Percentiles rank a stretch among this genome's conserved stretches.
phyloP scores from a whole-genome alignment of 2,888 invertebrate species.

The Campopleginae sp. region DNA sequence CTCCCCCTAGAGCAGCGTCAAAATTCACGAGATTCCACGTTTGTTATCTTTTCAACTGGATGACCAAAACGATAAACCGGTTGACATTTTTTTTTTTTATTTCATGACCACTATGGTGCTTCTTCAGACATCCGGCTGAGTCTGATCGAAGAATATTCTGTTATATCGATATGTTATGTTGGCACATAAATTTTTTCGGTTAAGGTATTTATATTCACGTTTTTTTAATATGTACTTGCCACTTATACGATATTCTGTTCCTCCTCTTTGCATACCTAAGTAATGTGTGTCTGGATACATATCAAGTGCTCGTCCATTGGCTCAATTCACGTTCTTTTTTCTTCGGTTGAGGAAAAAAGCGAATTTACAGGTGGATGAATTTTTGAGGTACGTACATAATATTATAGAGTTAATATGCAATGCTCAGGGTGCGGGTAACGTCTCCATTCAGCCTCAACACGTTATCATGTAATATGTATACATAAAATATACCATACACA shows the following conservation, averaged over 20 bases:
- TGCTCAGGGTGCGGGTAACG: not conserved
- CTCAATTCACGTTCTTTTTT: slow-evolving; percentile 29
- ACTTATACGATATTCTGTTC: not conserved
- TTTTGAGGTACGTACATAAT: slow-evolving; percentile 26
- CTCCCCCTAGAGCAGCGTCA: not conserved
- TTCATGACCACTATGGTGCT: slow-evolving; percentile 4
- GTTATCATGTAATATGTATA: slow-evolving; percentile 33
- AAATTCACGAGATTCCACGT: slow-evolving; percentile 2
- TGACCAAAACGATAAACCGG: slow-evolving; percentile 51
- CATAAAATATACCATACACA: not conserved
- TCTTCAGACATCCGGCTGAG: slow-evolving; percentile 47
- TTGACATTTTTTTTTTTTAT: slow-evolving; percentile 32
- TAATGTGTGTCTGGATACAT: too few relatives aligned
- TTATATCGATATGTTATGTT: slow-evolving; percentile 2
- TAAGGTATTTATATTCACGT: slow-evolving; percentile 1
- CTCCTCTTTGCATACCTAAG: not conserved
- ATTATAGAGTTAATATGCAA: slow-evolving; percentile 2
- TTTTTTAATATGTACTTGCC: slow-evolving; percentile 10
- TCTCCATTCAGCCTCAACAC: slow-evolving; percentile 9
- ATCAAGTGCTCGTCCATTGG: too few relatives aligned
- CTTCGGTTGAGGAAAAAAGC: not conserved
- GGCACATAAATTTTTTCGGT: slow-evolving; percentile 5
- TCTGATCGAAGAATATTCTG: slow-evolving; percentile 30
- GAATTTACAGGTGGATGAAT: slow-evolving; percentile 2
- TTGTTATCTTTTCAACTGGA: not conserved